A percentile compares a stretch with the other conserved stretches of the same genome.
These are phyloP conservation scores for Thalpophila matura DNA, from an alignment of 2,888 invertebrate genomes.

Conservation along the genomic window DNA sequence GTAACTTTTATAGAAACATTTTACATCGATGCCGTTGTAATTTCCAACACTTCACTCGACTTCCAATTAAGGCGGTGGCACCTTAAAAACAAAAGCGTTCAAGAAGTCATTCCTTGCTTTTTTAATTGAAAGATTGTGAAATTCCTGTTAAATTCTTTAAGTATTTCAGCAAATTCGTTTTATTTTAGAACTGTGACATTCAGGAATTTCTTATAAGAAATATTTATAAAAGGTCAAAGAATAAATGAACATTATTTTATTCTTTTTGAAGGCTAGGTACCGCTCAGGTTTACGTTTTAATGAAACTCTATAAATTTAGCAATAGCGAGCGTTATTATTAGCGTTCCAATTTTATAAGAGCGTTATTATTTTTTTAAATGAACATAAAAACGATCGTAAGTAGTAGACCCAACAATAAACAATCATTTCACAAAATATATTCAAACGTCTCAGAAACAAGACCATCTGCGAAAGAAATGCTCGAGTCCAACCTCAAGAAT, in stretches of 20 bases:
- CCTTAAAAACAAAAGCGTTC: constrained; percentile 53
- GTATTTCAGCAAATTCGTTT: constrained; percentile 23
- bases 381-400: too few relatives aligned
- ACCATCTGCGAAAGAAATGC: constrained; percentile 2
- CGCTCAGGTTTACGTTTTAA: too few relatives aligned
- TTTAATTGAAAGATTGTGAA: constrained; percentile 4
- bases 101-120: constrained; percentile 25
- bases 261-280: too few relatives aligned
- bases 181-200: background rate
- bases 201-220: background rate
- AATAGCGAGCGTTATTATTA: too few relatives aligned
- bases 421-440: background rate
- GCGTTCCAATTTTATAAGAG: too few relatives aligned
- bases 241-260: too few relatives aligned
- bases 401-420: too few relatives aligned
- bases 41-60: constrained; percentile 66
- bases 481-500: constrained; percentile 65
- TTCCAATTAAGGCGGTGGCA: constrained; percentile 68
- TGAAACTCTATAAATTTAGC: too few relatives aligned
- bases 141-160: constrained; percentile 16
- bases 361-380: too few relatives aligned
- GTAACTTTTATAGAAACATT: constrained; percentile 55
- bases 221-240: too few relatives aligned
- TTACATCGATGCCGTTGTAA: constrained; percentile 69
- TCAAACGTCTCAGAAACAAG: background rate